Evolutionary conservation across 2,113 vertebrate species (phyloP), one percentile per base, ranked within the genome.

Genomic region (Balaeniceps rex): DNA sequence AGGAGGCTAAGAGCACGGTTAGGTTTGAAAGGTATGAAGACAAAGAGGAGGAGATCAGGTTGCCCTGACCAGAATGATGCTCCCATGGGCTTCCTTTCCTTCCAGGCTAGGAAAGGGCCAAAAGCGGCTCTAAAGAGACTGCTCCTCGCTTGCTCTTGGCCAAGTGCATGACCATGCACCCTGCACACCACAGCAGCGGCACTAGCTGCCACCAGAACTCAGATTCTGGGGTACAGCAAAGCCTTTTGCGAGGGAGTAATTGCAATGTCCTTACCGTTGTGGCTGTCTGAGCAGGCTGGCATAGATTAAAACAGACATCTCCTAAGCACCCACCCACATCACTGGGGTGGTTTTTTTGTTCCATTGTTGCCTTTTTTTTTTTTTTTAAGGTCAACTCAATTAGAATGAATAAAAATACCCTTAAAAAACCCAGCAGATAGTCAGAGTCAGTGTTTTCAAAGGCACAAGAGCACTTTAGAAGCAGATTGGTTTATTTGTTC

Each of bases 401-500:
- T 19, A 52, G 66, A 69, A 84, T 7, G 47, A 94, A 22, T 76
- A 60, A 81, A 75, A 71, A 72, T 4, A 46, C 38, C 47, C 84
- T 46, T 18, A 24, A 36, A 81, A 60, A 4, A 1, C 4, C 11
- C 17, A 74, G 69, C 82, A 82, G 55, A 4, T 2, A 46, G n/a
- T 6, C 5, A 46, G 34, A 46, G n/a, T 6, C 5, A 46, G 34
- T 14, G 57, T 17, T 78, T 63, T 9, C 91, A 94, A 74, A 94
- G 94, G 94, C 93, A 83, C 49, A 40, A 69, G 34, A 80, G 58
- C 14, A 4, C 71, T 86, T 90, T 0, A 83, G 83, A 89, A 96
- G 55, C 95, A 94, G 91, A 86, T 81, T 86, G 93, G 46, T 77
- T 95, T 74, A 87, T 95, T 94, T 94, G 95, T 95, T 97, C 95